Evolutionary conservation across 2,797 vertebrate species (phyloP).

Genomic region (Tachyglossus aculeatus): DNA sequence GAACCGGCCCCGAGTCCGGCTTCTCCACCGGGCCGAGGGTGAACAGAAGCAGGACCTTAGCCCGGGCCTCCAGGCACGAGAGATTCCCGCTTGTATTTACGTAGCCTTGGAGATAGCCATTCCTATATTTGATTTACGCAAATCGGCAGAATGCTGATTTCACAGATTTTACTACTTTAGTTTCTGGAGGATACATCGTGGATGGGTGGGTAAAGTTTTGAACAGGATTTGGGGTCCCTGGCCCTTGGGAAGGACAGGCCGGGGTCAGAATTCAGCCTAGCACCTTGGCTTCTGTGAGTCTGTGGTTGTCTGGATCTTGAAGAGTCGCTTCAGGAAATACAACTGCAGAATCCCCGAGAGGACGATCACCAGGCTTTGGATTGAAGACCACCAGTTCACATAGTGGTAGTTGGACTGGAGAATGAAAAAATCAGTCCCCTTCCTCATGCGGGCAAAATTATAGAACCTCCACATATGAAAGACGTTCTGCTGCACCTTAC

Average conservation of each 20-base stretch:
- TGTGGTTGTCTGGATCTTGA: constrained; percentile 59
- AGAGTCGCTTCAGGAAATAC: constrained; percentile 88
- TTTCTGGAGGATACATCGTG: too few species aligned
- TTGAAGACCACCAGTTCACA: constrained; percentile 85
- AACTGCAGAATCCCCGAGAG: constrained; percentile 89
- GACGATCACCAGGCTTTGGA: constrained; percentile 84
- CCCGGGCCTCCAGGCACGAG: too few species aligned
- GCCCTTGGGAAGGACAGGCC: accelerated
- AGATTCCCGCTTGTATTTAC: too few species aligned
- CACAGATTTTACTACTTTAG: too few species aligned
- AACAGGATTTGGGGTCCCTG: accelerated
- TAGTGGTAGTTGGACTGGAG: constrained; percentile 86
- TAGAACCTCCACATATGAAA: constrained; percentile 95
- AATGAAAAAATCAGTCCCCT: constrained; percentile 81
- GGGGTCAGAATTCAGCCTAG: constrained; percentile 59
- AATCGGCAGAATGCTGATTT: too few species aligned
- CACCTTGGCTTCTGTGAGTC: constrained; percentile 80
- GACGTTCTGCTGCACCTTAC: constrained; percentile 74
- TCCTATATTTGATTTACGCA: too few species aligned
- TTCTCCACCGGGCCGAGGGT: too few species aligned
- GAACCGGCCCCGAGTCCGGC: too few species aligned
- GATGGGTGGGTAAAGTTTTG: too few species aligned
- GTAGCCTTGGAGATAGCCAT: too few species aligned
- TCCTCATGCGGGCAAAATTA: constrained; percentile 85
- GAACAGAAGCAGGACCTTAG: too few species aligned